These are phyloP conservation scores for Onychomys arenicola DNA, from an alignment of 2,797 vertebrate species.

Conservation along the genomic window DNA sequence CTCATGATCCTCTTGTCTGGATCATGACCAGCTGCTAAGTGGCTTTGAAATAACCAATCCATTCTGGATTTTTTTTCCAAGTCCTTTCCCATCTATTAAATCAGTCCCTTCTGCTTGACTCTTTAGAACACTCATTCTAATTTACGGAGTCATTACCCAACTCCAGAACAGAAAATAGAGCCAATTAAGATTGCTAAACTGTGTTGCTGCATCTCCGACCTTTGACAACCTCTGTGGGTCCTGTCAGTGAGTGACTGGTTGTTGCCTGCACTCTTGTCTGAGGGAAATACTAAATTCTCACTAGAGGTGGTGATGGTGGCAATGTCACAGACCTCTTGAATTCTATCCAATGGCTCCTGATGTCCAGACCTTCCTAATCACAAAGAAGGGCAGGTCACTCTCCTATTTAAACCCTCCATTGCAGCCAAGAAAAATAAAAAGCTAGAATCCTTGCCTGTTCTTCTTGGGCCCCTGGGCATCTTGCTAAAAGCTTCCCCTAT, in stretches of 20 bases:
- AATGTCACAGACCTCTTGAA: not conserved
- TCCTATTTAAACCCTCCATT: not conserved
- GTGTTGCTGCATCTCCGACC: not conserved
- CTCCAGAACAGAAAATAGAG: not conserved
- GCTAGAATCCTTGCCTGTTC: too few relatives aligned
- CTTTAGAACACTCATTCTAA: not conserved
- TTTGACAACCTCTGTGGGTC: not conserved
- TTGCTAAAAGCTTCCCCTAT: too few relatives aligned
- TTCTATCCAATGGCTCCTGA: too few relatives aligned
- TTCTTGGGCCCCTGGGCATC: not conserved
- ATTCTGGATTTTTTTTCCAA: not conserved
- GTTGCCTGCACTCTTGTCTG: not conserved
- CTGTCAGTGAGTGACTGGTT: not conserved
- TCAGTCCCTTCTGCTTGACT: not conserved
- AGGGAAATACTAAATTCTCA: not conserved
- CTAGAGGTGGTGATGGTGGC: too few relatives aligned
- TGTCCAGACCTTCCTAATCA: not conserved
- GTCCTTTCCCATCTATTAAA: not conserved
- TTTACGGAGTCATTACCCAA: not conserved
- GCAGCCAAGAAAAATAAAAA: not conserved
- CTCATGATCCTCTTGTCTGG: not conserved
- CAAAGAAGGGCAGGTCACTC: not conserved
- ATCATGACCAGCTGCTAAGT: not conserved
- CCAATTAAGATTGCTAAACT: conserved; percentile 27
- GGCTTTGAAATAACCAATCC: not conserved